A percentile compares a stretch with the other conserved stretches of the same genome.
phyloP scores from a whole-genome alignment of 2,113 vertebrate species.

The Scolopax mira region DNA sequence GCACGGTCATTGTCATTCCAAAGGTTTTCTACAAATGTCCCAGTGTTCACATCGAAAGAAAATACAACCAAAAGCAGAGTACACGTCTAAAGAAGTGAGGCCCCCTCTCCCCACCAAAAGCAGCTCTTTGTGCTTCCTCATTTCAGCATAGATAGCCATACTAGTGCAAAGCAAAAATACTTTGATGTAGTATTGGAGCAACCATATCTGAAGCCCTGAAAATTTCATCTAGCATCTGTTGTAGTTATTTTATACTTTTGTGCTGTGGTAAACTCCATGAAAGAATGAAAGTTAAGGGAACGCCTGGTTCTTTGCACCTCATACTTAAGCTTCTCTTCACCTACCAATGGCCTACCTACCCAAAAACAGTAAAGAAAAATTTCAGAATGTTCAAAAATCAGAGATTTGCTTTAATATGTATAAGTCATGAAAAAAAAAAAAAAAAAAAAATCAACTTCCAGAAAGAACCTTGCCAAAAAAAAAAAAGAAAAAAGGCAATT shows the following conservation, averaged over 20 bases:
- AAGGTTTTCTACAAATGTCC: slow-evolving; percentile 20
- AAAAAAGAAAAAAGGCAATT: background rate
- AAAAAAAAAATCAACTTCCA: background rate
- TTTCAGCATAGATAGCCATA: background rate
- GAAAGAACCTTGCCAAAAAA: background rate
- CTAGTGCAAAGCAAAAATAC: background rate
- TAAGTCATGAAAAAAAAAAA: background rate
- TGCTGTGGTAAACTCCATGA: background rate
- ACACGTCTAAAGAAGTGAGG: background rate
- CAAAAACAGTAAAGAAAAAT: background rate
- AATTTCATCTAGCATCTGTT: background rate
- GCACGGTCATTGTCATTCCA: slow-evolving; percentile 1
- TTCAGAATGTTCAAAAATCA: background rate
- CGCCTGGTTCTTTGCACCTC: background rate
- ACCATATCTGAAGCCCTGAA: background rate
- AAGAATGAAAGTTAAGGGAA: background rate
- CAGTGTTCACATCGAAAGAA: slow-evolving; percentile 2
- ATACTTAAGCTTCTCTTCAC: background rate
- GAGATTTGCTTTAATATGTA: background rate
- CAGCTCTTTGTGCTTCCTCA: background rate
- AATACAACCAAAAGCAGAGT: slow-evolving; percentile 4
- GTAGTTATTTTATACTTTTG: background rate
- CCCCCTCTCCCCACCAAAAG: background rate
- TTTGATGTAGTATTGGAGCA: background rate
- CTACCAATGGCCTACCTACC: background rate